These are phyloP conservation scores for Drosophila subobscura DNA, from an alignment of 1,140 invertebrate species.

Conservation along the genomic window DNA sequence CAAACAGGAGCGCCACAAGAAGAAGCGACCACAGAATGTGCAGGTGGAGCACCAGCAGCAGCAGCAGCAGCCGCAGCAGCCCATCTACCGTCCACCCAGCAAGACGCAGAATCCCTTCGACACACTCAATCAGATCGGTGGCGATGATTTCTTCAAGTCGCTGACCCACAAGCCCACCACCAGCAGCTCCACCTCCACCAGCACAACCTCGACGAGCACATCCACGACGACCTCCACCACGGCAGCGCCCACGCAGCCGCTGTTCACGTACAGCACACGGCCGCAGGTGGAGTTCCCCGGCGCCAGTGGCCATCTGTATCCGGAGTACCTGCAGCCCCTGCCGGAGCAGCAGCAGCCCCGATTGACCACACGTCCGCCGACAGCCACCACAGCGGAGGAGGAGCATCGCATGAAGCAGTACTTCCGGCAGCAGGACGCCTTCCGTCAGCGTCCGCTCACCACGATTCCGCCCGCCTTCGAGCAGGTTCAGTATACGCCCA, in stretches of 20 bases:
- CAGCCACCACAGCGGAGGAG: constrained; percentile 45
- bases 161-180: constrained; percentile 51
- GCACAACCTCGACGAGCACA: constrained; percentile 35
- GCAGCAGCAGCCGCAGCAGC: constrained; percentile 18
- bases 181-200: constrained; percentile 56
- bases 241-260: constrained; percentile 48
- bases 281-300: constrained; percentile 77
- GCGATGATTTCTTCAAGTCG: constrained; percentile 75
- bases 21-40: constrained; percentile 69
- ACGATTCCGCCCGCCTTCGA: constrained; percentile 71
- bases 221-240: constrained; percentile 72
- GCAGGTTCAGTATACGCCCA: constrained; percentile 70
- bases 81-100: constrained; percentile 57
- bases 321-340: constrained; percentile 47
- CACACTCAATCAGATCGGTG: constrained; percentile 73
- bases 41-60: constrained; percentile 30
- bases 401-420: constrained; percentile 81
- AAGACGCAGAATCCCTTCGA: constrained; percentile 71
- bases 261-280: constrained; percentile 67
- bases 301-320: constrained; percentile 72
- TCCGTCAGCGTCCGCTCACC: constrained; percentile 74
- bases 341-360: constrained; percentile 56
- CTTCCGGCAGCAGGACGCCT: constrained; percentile 80
- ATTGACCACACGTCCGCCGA: constrained; percentile 65
- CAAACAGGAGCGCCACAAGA: constrained; percentile 75